Percentiles rank a stretch among this genome's conserved stretches.
These are phyloP conservation scores for Drosophila rufa DNA, from an alignment of 1,140 invertebrate genomes.

Conservation along the genomic window DNA sequence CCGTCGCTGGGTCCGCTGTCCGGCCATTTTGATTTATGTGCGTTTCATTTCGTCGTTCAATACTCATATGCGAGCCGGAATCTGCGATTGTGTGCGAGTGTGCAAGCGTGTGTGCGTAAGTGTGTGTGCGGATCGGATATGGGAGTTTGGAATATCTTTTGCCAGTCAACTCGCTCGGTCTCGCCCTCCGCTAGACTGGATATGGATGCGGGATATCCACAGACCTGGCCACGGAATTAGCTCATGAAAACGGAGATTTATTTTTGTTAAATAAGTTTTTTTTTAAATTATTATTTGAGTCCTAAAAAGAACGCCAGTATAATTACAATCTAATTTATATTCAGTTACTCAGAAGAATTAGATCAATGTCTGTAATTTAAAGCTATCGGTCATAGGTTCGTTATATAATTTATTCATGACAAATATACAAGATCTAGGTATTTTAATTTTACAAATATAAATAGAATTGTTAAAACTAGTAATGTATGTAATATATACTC, in stretches of 20 bases:
- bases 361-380: too few relatives aligned
- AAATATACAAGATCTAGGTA: too few relatives aligned
- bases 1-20: conserved; percentile 72
- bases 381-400: too few relatives aligned
- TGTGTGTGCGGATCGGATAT: conserved; percentile 81
- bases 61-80: conserved; percentile 79
- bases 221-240: conserved; percentile 9
- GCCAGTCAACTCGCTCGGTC: conserved; percentile 50
- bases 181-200: conserved; percentile 26
- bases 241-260: neutral
- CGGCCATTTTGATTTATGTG: conserved; percentile 85
- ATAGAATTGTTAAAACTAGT: too few relatives aligned
- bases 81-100: conserved; percentile 51
- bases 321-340: too few relatives aligned
- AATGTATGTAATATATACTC: too few relatives aligned
- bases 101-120: conserved; percentile 54
- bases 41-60: conserved; percentile 85
- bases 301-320: too few relatives aligned
- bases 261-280: too few relatives aligned
- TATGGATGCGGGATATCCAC: conserved; percentile 44
- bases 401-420: too few relatives aligned
- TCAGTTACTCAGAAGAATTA: too few relatives aligned
- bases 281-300: too few relatives aligned
- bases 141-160: conserved; percentile 84
- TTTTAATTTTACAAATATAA: too few relatives aligned